A percentile compares a stretch with the other conserved stretches of the same genome.
These are phyloP conservation scores for Drosophila quadrilineata DNA, from an alignment of 1,140 invertebrate species.

Conservation along the genomic window DNA sequence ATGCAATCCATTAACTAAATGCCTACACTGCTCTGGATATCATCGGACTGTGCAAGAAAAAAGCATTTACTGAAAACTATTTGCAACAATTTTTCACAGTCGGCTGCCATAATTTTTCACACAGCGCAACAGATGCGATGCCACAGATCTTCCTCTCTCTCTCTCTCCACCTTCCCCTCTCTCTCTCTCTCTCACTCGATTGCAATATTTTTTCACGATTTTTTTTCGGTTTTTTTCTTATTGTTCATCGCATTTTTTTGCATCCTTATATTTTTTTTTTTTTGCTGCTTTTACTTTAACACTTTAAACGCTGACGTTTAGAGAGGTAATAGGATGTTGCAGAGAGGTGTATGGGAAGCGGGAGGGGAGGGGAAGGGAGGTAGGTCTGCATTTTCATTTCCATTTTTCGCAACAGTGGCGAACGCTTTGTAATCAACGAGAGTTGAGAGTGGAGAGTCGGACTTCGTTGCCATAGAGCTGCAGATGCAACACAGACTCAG, in stretches of 20 bases:
- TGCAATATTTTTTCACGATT: slow-evolving; percentile 10
- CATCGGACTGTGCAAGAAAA: slow-evolving; percentile 43
- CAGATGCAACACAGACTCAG: slow-evolving; percentile 53
- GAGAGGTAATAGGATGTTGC: too few relatives aligned
- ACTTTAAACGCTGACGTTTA: slow-evolving; percentile 70
- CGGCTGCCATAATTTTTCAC: slow-evolving; percentile 77
- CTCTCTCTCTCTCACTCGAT: too few relatives aligned
- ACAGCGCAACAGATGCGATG: slow-evolving; percentile 40
- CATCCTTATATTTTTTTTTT: slow-evolving; percentile 9
- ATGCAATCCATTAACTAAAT: slow-evolving; percentile 64
- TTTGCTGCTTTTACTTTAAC: slow-evolving; percentile 69
- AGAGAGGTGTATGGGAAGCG: slow-evolving; percentile 1
- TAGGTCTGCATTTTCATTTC: slow-evolving; percentile 60
- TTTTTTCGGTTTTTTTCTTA: slow-evolving; percentile 10
- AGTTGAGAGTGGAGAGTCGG: slow-evolving; percentile 19
- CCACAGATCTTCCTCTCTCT: slow-evolving; percentile 27
- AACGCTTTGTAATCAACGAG: slow-evolving; percentile 66
- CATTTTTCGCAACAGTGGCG: slow-evolving; percentile 62
- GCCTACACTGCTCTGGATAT: slow-evolving; percentile 50
- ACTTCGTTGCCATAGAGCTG: slow-evolving; percentile 37
- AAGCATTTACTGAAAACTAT: slow-evolving; percentile 76
- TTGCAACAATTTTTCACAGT: slow-evolving; percentile 79
- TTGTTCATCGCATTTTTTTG: slow-evolving; percentile 33
- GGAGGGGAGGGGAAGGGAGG: slow-evolving; percentile 5
- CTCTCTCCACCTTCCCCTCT: too few relatives aligned